Percentiles rank a stretch among this genome's conserved stretches.
Conservation (phyloP, 2,113 vertebrate genomes). For the Macroglossus sobrinus region DNA sequence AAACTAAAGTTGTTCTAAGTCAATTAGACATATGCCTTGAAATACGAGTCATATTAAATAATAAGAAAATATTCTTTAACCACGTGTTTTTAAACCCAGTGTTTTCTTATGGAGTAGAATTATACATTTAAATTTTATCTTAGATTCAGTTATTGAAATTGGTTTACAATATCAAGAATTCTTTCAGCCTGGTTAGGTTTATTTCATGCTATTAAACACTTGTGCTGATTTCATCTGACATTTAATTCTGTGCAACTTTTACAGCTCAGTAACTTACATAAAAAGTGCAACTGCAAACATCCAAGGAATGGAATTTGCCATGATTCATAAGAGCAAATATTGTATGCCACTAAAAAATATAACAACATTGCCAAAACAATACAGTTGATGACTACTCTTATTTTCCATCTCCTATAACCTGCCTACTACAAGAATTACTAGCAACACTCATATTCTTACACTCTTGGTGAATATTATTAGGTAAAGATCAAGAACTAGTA, state of each 20-base stretch:
- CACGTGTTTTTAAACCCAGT: constrained; percentile 52
- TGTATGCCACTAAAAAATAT: neutral
- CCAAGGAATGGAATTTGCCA: neutral
- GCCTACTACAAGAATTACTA: neutral
- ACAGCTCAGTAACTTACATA: constrained; percentile 64
- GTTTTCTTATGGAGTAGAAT: constrained; percentile 29
- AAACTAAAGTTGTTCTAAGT: neutral
- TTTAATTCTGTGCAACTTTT: constrained; percentile 65
- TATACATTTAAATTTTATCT: constrained; percentile 50
- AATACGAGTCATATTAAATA: constrained; percentile 19
- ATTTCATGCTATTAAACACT: constrained; percentile 68
- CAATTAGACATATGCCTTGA: neutral
- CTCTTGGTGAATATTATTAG: neutral
- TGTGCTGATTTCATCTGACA: constrained; percentile 70
- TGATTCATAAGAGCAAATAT: constrained; percentile 25
- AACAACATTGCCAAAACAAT: neutral
- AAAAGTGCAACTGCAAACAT: constrained; percentile 54
- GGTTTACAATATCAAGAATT: constrained; percentile 50
- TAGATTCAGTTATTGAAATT: constrained; percentile 7
- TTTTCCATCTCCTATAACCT: neutral
- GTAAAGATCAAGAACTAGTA: neutral
- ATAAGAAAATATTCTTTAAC: neutral
- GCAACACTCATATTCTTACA: neutral
- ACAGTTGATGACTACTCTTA: neutral
- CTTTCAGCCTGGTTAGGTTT: constrained; percentile 50